Evolutionary conservation across 2,797 vertebrate species (phyloP).

Genomic region (Sternarchorhynchus goeldii): DNA sequence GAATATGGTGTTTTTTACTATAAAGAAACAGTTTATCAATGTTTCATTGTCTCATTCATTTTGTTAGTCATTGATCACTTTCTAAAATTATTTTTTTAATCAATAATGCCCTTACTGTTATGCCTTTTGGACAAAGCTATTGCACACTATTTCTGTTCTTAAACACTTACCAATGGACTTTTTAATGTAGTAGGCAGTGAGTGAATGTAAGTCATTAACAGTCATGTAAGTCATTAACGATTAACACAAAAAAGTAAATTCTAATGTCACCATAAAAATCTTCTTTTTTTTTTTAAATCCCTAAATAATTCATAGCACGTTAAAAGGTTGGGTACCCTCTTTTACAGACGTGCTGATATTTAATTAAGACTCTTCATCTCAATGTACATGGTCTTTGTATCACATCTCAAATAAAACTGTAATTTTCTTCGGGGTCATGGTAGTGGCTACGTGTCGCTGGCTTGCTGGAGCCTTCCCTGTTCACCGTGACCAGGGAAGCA

Average conservation of each 20-base stretch:
- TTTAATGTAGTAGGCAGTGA: not conserved
- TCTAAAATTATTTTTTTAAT: not conserved
- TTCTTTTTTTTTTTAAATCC: not conserved
- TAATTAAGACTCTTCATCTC: conserved; percentile 6
- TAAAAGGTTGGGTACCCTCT: not conserved
- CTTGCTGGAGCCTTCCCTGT: not conserved
- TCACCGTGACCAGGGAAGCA: not conserved
- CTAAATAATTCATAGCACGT: not conserved
- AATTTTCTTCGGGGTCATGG: conserved; percentile 49
- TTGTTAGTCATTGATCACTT: not conserved
- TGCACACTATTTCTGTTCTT: not conserved
- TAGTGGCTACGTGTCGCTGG: conserved; percentile 8
- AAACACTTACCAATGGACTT: not conserved
- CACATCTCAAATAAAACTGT: conserved; percentile 52
- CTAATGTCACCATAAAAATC: not conserved
- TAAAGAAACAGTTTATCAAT: not conserved
- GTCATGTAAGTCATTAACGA: not conserved
- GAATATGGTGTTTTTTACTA: conserved; percentile 16
- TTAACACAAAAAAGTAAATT: not conserved
- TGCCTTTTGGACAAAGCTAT: not conserved
- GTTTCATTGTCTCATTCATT: not conserved
- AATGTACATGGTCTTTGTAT: conserved; percentile 21
- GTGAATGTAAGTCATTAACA: not conserved
- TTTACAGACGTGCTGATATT: not conserved
- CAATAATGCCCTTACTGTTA: not conserved